These are phyloP conservation scores for Rhinoraja longicauda DNA, from an alignment of 2,797 vertebrate species.

Conservation along the genomic window DNA sequence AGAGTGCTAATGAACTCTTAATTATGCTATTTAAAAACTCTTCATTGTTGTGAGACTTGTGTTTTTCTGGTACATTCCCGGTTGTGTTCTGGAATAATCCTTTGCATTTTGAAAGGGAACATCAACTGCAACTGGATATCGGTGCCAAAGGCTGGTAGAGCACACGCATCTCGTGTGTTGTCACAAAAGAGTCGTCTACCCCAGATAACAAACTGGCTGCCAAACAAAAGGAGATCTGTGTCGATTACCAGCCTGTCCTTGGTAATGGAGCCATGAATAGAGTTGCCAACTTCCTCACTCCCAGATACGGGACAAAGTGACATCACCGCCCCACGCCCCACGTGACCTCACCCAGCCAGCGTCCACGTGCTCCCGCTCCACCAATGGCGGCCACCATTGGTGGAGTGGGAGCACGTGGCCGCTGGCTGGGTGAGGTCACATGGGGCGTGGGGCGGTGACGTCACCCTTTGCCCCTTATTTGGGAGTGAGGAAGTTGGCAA, in stretches of 20 bases:
- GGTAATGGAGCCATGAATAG: too few species aligned
- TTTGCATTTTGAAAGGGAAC: background rate
- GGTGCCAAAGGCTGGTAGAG: background rate
- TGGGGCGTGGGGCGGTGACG: too few species aligned
- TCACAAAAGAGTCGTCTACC: background rate
- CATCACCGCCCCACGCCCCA: too few species aligned
- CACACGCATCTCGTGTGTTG: background rate
- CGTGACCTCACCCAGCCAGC: too few species aligned
- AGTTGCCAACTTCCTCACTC: too few species aligned
- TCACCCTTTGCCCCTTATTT: too few species aligned
- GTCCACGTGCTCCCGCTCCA: too few species aligned
- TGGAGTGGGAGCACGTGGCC: too few species aligned
- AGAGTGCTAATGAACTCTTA: background rate
- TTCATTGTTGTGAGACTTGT: background rate
- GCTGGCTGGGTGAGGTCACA: too few species aligned
- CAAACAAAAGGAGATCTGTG: slow-evolving; percentile 30
- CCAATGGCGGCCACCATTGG: too few species aligned
- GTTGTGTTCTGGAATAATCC: background rate
- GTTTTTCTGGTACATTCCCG: background rate
- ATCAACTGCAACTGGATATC: background rate
- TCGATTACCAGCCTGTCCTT: background rate
- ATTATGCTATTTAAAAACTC: background rate
- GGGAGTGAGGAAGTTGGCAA: too few species aligned
- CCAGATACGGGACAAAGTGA: too few species aligned
- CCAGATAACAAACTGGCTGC: background rate